phyloP scores from a whole-genome alignment of 2,797 vertebrate species.

The Myotis myotis region DNA sequence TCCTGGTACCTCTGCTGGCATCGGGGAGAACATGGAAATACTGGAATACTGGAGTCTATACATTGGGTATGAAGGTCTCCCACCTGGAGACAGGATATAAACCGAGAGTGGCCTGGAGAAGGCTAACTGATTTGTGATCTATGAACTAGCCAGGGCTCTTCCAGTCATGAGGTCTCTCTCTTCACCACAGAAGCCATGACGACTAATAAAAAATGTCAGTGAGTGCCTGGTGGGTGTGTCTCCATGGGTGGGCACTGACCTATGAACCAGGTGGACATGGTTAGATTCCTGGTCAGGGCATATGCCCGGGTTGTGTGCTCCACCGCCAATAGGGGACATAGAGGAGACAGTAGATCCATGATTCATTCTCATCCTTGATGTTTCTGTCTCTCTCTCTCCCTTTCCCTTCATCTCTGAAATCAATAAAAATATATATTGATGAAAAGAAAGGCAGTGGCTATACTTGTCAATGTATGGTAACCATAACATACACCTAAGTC shows the following conservation, averaged over 20 bases:
- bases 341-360: too few species aligned
- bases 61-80: slow-evolving; percentile 46
- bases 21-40: slow-evolving; percentile 44
- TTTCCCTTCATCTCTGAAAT: too few species aligned
- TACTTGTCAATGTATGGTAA: not conserved
- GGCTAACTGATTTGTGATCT: not conserved
- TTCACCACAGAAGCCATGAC: not conserved
- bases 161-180: not conserved
- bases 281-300: too few species aligned
- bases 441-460: not conserved
- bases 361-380: too few species aligned
- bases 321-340: too few species aligned
- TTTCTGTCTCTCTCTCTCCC: too few species aligned
- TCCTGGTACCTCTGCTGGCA: not conserved
- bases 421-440: too few species aligned
- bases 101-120: not conserved
- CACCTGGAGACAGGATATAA: slow-evolving; percentile 17
- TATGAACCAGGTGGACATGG: too few species aligned
- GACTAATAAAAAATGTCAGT: not conserved
- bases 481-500: not conserved
- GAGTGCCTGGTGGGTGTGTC: too few species aligned
- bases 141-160: slow-evolving; percentile 11
- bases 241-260: too few species aligned
- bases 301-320: too few species aligned
- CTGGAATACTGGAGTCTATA: not conserved